Percentiles rank a stretch among this genome's conserved stretches.
These are phyloP conservation scores for Phoenicopterus ruber DNA, from an alignment of 2,113 vertebrate species.

Conservation along the genomic window DNA sequence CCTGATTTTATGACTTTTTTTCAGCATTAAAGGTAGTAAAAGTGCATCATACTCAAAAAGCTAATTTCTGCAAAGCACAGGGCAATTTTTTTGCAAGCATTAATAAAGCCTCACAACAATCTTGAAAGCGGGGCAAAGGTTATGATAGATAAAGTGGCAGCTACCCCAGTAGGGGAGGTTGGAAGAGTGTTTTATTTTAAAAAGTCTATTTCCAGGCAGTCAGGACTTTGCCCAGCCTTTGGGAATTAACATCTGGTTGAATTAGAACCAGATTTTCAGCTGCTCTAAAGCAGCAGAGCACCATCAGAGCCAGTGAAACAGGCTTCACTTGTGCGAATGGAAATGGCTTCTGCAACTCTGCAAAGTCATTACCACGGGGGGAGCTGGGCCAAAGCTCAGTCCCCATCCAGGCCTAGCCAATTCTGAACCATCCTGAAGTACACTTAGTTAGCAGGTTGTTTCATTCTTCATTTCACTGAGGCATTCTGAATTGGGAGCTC, in stretches of 20 bases:
- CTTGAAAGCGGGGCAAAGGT: background rate
- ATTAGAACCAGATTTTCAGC: background rate
- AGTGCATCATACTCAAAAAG: background rate
- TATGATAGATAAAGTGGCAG: background rate
- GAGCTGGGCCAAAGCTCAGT: background rate
- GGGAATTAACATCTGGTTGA: background rate
- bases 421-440: background rate
- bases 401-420: background rate
- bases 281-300: background rate
- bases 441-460: background rate
- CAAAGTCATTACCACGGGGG: background rate
- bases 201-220: background rate
- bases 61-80: background rate
- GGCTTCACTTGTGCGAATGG: background rate
- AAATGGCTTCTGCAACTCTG: background rate
- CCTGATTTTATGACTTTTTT: background rate
- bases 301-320: background rate
- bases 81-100: background rate
- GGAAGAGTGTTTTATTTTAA: background rate
- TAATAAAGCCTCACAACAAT: background rate
- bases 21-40: background rate
- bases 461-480: background rate
- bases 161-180: background rate
- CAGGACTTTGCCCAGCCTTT: background rate
- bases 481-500: background rate